Percentiles rank a stretch among this genome's conserved stretches.
Conservation (phyloP, 2,113 vertebrate species). For the Rhodinocichla rosea region DNA sequence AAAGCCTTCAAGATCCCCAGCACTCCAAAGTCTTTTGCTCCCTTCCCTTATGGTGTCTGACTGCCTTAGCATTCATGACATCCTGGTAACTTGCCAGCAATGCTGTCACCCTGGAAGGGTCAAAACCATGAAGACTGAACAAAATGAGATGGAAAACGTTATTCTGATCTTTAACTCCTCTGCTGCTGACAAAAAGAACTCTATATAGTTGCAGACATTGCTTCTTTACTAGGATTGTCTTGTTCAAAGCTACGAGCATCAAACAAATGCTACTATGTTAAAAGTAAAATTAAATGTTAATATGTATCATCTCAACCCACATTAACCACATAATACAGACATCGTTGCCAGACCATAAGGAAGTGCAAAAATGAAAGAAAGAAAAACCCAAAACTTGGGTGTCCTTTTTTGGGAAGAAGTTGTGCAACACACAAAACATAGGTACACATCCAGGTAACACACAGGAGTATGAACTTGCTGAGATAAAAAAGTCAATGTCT, state of each 20-base stretch:
- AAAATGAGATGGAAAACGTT: not conserved
- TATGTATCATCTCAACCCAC: not conserved
- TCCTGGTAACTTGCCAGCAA: not conserved
- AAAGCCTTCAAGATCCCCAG: not conserved
- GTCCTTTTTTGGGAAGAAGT: not conserved
- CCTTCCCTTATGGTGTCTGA: not conserved
- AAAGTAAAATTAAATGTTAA: not conserved
- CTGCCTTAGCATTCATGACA: not conserved
- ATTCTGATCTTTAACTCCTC: not conserved
- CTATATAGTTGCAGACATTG: not conserved
- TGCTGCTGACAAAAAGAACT: not conserved
- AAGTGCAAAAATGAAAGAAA: not conserved
- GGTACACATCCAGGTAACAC: not conserved
- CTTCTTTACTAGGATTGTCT: not conserved
- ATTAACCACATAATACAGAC: not conserved
- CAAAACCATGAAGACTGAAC: not conserved
- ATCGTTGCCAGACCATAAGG: not conserved
- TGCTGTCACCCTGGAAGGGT: not conserved
- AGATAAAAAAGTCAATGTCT: not conserved
- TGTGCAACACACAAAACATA: not conserved
- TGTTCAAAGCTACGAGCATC: not conserved
- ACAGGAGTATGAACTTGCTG: not conserved
- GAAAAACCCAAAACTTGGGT: not conserved
- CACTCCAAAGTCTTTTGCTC: not conserved
- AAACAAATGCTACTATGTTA: not conserved